These are phyloP conservation scores for Periophthalmus modestus DNA, from an alignment of 2,113 vertebrate genomes.

Conservation along the genomic window DNA sequence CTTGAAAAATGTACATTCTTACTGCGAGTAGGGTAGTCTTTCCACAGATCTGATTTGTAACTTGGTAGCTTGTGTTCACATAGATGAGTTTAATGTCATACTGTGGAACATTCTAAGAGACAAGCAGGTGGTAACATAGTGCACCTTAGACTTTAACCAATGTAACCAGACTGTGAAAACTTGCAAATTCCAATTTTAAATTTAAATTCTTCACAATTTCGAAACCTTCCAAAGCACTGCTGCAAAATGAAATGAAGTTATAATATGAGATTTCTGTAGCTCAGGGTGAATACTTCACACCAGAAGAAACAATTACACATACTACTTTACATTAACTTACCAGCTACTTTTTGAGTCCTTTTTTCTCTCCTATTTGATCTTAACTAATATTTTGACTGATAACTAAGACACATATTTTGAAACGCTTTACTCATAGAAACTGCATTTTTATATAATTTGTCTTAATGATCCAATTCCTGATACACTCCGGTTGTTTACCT, in stretches of 20 bases:
- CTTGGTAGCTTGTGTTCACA: neutral
- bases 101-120: neutral
- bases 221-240: neutral
- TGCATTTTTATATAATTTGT: neutral
- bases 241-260: neutral
- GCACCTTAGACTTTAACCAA: neutral
- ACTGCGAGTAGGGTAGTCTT: neutral
- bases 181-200: neutral
- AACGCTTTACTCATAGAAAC: neutral
- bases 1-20: neutral
- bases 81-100: neutral
- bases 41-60: no score
- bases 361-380: neutral
- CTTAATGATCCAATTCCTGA: neutral
- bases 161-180: neutral
- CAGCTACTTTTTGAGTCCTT: neutral
- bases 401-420: neutral
- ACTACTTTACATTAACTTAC: neutral
- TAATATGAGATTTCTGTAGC: neutral
- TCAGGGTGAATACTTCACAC: neutral
- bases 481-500: neutral
- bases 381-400: neutral
- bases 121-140: neutral
- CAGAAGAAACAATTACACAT: neutral
- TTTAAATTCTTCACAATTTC: neutral